Conservation (phyloP, 2,797 vertebrate genomes). For the Cercopithecus diana region DNA sequence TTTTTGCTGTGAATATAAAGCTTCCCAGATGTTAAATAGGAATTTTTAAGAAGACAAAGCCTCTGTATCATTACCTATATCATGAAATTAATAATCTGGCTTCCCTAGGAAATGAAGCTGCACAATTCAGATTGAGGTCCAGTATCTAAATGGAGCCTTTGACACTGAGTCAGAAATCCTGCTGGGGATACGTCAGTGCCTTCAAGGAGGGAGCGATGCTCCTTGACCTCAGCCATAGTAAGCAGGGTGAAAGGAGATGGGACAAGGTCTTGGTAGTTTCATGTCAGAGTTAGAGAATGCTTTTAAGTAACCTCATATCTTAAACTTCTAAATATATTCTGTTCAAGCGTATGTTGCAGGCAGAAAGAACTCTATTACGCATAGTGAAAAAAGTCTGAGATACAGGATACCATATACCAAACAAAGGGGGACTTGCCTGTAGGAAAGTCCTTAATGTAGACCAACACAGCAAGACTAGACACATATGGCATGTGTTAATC, state of each 20-base stretch:
- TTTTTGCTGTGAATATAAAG: constrained; percentile 4
- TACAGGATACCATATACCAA: not conserved
- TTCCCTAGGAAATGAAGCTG: not conserved
- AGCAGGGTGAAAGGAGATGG: not conserved
- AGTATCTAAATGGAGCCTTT: no score
- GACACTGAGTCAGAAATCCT: not conserved
- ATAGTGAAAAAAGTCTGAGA: not conserved
- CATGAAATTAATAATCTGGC: not conserved
- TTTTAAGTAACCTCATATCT: not conserved
- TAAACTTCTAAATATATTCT: not conserved
- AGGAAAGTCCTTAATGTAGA: not conserved
- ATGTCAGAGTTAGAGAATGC: not conserved
- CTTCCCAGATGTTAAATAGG: not conserved
- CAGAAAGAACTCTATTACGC: not conserved
- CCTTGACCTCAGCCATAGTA: not conserved
- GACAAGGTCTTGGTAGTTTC: not conserved
- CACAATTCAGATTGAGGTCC: not conserved
- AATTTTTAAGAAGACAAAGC: not conserved
- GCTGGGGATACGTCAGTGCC: not conserved
- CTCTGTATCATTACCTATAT: not conserved
- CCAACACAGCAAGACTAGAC: not conserved
- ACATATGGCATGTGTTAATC: rapidly evolving
- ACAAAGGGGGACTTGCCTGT: not conserved
- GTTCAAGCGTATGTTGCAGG: not conserved
- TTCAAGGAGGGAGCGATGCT: not conserved